A percentile compares a stretch with the other conserved stretches of the same genome.
phyloP scores from a whole-genome alignment of 2,888 invertebrate genomes.

The Neoascia interrupta region DNA sequence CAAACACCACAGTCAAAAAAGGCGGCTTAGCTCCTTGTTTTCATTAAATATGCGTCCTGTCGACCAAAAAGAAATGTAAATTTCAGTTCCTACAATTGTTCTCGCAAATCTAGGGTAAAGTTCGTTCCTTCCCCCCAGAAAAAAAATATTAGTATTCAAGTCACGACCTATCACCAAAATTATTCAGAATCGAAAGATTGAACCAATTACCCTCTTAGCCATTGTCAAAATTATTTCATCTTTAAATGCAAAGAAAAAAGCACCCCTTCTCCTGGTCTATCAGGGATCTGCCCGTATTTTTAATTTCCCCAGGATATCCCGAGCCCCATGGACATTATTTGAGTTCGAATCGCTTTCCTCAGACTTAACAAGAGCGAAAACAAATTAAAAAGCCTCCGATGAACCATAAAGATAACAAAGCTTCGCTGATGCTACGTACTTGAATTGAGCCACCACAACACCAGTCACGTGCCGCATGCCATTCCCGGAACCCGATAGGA shows the following conservation, averaged over 20 bases:
- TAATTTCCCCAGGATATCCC: conserved; percentile 51
- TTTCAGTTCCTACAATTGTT: conserved; percentile 21
- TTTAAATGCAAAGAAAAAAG: neutral
- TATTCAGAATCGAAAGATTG: conserved; percentile 59
- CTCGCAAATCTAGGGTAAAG: neutral
- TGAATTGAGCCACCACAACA: conserved; percentile 7
- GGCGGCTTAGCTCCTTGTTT: conserved; percentile 42
- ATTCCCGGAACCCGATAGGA: no score
- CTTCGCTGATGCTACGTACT: neutral
- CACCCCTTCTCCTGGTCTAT: conserved; percentile 2
- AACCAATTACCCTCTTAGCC: conserved; percentile 56
- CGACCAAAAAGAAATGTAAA: conserved; percentile 34
- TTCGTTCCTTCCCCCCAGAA: neutral
- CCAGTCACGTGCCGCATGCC: conserved; percentile 45
- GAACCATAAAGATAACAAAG: conserved; percentile 32
- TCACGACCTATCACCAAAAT: conserved; percentile 61
- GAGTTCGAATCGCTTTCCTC: conserved; percentile 26
- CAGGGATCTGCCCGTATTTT: conserved; percentile 29
- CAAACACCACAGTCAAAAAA: no score
- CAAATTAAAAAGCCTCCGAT: conserved; percentile 41
- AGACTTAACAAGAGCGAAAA: conserved; percentile 36
- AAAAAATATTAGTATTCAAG: conserved; percentile 60
- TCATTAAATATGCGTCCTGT: conserved; percentile 55
- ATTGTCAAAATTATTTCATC: conserved; percentile 30
- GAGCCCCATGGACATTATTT: conserved; percentile 25